A percentile compares a stretch with the other conserved stretches of the same genome.
Evolutionary conservation across 2,113 vertebrate genomes (phyloP).

Genomic region (Labrus mixtus): DNA sequence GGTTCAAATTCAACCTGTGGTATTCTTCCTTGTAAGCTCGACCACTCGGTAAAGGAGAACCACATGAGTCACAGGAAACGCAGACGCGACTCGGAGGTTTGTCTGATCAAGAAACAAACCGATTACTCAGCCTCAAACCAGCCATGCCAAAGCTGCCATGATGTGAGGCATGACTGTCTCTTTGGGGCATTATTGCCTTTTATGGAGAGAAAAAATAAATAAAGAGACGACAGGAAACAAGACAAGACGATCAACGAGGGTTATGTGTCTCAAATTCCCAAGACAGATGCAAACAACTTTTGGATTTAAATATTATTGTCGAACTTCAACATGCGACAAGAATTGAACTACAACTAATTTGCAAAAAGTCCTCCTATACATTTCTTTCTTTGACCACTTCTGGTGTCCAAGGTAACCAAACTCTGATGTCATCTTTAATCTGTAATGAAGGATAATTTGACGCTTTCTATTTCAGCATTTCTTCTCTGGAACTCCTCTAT

Average conservation of each 20-base stretch:
- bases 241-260: background rate
- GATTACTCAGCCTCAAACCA: background rate
- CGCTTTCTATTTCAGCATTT: too few species aligned
- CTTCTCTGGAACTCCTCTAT: background rate
- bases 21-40: background rate
- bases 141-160: background rate
- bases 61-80: background rate
- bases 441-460: background rate
- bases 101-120: background rate
- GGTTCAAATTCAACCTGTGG: too few species aligned
- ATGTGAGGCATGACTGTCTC: background rate
- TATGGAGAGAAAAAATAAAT: background rate
- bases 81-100: slow-evolving; percentile 12
- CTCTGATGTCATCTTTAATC: too few species aligned
- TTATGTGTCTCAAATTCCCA: too few species aligned
- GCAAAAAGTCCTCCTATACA: too few species aligned
- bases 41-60: background rate
- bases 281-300: too few species aligned
- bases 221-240: background rate
- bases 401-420: too few species aligned
- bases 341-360: too few species aligned
- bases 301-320: too few species aligned
- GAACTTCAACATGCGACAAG: too few species aligned
- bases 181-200: background rate
- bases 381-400: too few species aligned